Percentiles rank a stretch among this genome's conserved stretches.
These are phyloP conservation scores for Ischnus inquisitorius DNA, from an alignment of 2,888 invertebrate species.

Conservation along the genomic window DNA sequence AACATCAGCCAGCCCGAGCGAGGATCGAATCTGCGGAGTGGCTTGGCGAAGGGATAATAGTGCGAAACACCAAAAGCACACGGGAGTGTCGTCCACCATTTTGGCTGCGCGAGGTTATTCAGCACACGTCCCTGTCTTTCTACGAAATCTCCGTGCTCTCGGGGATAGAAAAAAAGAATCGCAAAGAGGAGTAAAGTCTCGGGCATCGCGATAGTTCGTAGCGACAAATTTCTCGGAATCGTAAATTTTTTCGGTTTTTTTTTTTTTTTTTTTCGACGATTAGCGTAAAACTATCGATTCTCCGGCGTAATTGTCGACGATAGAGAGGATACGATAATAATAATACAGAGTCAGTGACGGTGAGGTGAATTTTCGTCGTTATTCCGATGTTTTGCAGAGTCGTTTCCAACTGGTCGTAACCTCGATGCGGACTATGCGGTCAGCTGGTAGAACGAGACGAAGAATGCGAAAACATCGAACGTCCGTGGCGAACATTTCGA, in stretches of 20 bases:
- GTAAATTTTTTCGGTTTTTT: background rate
- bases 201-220: background rate
- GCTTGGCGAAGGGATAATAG: slow-evolving; percentile 37
- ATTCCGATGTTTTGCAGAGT: slow-evolving; percentile 3
- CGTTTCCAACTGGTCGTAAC: slow-evolving; percentile 70
- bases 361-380: background rate
- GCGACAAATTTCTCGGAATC: background rate
- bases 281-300: slow-evolving; percentile 3
- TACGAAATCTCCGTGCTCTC: background rate
- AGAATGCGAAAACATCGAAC: slow-evolving; percentile 12
- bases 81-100: slow-evolving; percentile 84
- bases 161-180: background rate
- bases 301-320: background rate
- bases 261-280: background rate
- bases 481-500: background rate
- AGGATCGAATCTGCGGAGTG: background rate
- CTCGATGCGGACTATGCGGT: slow-evolving; percentile 71
- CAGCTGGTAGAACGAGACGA: slow-evolving; percentile 75
- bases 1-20: too few species aligned
- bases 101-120: slow-evolving; percentile 83
- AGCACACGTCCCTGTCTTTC: slow-evolving; percentile 61
- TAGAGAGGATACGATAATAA: background rate
- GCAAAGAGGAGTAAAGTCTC: background rate
- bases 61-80: slow-evolving; percentile 57
- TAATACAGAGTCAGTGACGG: background rate